These are phyloP conservation scores for Drosophila virilis DNA, from an alignment of 1,140 invertebrate genomes.

Conservation along the genomic window DNA sequence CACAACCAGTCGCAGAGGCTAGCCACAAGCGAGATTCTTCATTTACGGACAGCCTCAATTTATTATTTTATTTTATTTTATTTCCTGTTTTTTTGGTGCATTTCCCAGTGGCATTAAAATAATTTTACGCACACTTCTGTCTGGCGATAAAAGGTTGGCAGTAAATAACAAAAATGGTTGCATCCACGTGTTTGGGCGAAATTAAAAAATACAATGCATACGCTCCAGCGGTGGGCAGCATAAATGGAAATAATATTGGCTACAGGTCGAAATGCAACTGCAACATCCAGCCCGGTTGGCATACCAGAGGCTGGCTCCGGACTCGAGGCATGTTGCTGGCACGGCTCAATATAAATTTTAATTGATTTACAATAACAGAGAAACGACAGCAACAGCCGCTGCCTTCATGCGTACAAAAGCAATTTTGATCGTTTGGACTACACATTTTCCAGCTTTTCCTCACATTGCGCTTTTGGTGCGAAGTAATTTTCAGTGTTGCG, in stretches of 20 bases:
- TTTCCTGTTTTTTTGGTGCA: slow-evolving; percentile 2
- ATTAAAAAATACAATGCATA: slow-evolving; percentile 60
- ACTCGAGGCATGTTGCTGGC: slow-evolving; percentile 4
- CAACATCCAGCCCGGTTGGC: neutral
- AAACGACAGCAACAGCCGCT: slow-evolving; percentile 6
- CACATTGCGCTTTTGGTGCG: slow-evolving; percentile 20
- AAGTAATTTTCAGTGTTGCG: slow-evolving; percentile 42
- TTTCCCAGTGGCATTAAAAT: slow-evolving; percentile 50
- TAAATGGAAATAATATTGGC: slow-evolving; percentile 63
- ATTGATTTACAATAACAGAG: slow-evolving; percentile 68
- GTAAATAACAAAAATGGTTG: slow-evolving; percentile 23
- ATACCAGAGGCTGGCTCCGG: neutral
- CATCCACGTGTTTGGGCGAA: slow-evolving; percentile 21
- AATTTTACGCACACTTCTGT: slow-evolving; percentile 54
- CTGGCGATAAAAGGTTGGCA: slow-evolving; percentile 29
- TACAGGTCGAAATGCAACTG: slow-evolving; percentile 6
- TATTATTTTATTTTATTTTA: slow-evolving; percentile 24
- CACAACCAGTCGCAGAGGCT: slow-evolving; percentile 1
- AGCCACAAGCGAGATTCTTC: slow-evolving; percentile 35
- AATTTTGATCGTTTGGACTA: slow-evolving; percentile 44
- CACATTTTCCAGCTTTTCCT: slow-evolving; percentile 8
- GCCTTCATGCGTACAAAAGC: slow-evolving; percentile 31
- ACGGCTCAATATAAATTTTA: slow-evolving; percentile 60
- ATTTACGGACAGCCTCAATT: slow-evolving; percentile 29
- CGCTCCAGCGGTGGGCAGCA: slow-evolving; percentile 44